phyloP scores from a whole-genome alignment of 2,113 vertebrate genomes.

The Tonatia bakeri region DNA sequence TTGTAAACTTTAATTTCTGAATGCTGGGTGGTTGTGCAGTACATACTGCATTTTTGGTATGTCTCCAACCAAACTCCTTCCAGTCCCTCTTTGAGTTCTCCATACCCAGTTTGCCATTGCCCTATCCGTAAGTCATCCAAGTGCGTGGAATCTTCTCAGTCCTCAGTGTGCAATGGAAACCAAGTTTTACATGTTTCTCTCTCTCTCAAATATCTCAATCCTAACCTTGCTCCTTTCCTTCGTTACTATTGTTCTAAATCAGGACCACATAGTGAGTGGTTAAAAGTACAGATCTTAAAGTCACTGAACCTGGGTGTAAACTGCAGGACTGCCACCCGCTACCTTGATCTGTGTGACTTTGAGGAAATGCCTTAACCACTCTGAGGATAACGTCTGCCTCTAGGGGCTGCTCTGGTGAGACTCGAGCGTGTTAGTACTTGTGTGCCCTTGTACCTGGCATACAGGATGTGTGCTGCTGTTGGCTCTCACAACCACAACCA shows the following conservation, averaged over 20 bases:
- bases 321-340: not conserved
- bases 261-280: not conserved
- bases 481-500: fast-evolving
- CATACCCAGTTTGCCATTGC: not conserved
- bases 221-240: not conserved
- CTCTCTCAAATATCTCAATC: not conserved
- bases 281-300: not conserved
- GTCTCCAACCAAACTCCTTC: not conserved
- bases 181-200: not conserved
- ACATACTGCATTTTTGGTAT: not conserved
- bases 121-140: not conserved
- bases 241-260: not conserved
- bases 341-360: not conserved
- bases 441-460: not conserved
- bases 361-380: not conserved
- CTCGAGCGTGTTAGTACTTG: not conserved
- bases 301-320: not conserved
- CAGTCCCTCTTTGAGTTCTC: not conserved
- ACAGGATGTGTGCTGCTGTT: fast-evolving
- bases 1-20: not conserved
- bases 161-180: not conserved
- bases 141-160: not conserved
- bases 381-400: not conserved
- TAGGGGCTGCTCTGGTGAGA: not conserved
- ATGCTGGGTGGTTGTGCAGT: too few relatives aligned